Evolutionary conservation across 1,140 invertebrate species (phyloP).

Genomic region (Lasaia peninsularis): DNA sequence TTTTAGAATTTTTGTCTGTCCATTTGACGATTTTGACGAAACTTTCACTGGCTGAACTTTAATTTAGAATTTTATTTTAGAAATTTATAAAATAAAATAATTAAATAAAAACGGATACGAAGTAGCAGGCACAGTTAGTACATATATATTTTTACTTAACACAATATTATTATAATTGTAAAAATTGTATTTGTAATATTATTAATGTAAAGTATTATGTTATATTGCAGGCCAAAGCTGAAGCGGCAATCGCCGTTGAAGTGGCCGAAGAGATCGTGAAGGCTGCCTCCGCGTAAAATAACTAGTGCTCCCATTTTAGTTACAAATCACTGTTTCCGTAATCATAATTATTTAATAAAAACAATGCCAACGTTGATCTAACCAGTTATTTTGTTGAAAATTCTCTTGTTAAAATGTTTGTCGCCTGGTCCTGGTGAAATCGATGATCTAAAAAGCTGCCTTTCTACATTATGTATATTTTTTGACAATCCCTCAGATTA

Average conservation of each 20-base stretch:
- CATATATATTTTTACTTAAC: not conserved
- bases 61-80: no score
- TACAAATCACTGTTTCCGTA: not conserved
- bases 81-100: no score
- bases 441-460: no score
- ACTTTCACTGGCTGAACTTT: no score
- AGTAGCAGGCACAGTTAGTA: no score
- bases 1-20: no score
- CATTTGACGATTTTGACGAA: no score
- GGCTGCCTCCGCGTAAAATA: conserved; percentile 79
- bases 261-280: conserved; percentile 95
- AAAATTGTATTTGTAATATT: no score
- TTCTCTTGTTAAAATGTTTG: conserved; percentile 34
- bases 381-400: not conserved
- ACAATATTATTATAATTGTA: not conserved
- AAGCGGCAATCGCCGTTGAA: conserved; percentile 96
- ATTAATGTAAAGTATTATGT: not conserved
- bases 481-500: no score
- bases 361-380: conserved; percentile 2
- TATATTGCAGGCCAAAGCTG: conserved; percentile 86
- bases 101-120: no score
- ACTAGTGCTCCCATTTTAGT: not conserved
- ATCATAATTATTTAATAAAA: conserved; percentile 7
- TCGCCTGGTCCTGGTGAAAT: not conserved
- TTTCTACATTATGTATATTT: no score